Conservation (phyloP, 1,140 invertebrate species). For the Alviniconcha marisindica region DNA sequence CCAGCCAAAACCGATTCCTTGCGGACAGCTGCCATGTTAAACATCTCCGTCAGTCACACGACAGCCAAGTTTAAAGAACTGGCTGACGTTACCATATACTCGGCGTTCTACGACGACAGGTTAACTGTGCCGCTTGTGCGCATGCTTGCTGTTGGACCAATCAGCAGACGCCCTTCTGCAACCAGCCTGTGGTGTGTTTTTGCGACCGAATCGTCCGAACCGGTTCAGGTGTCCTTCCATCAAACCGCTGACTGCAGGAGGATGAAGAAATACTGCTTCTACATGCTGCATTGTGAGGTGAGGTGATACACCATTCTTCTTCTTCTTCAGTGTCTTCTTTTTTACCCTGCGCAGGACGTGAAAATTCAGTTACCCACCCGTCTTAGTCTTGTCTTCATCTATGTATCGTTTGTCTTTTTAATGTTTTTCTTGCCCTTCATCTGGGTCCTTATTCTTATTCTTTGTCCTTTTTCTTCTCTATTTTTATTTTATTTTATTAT, state of each 20-base stretch:
- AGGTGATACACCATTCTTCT: no score
- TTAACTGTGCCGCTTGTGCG: neutral
- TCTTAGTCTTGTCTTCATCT: no score
- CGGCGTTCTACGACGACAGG: slow-evolving; percentile 40
- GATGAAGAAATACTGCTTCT: slow-evolving; percentile 19
- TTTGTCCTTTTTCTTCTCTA: no score
- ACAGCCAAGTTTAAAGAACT: slow-evolving; percentile 30
- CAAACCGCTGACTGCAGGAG: neutral
- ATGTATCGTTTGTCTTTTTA: no score
- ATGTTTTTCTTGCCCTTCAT: no score
- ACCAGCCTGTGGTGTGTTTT: slow-evolving; percentile 46
- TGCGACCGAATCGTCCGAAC: neutral
- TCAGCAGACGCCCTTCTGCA: neutral
- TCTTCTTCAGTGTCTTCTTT: neutral
- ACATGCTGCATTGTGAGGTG: slow-evolving; percentile 39
- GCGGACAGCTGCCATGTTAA: slow-evolving; percentile 5
- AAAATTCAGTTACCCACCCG: no score
- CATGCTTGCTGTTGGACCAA: slow-evolving; percentile 30
- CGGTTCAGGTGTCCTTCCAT: neutral
- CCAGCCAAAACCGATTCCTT: neutral
- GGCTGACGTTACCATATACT: slow-evolving; percentile 37
- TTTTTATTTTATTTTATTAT: no score
- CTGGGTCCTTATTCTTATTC: no score
- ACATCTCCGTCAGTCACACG: neutral
- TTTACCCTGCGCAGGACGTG: no score